These are phyloP conservation scores for Thecocarcelia acutangulata DNA, from an alignment of 2,888 invertebrate species.

Conservation along the genomic window DNA sequence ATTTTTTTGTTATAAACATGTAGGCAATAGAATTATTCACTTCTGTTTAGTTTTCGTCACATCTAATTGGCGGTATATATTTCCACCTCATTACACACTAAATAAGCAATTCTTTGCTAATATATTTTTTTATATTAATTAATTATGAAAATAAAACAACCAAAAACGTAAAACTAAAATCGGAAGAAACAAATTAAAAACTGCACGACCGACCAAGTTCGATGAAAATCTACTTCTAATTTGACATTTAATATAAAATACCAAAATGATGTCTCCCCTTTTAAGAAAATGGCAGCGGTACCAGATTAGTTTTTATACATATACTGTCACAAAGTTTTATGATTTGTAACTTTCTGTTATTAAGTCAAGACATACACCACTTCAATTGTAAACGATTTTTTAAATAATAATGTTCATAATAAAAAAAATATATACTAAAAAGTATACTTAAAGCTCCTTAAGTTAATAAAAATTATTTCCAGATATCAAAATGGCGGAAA, in stretches of 20 bases:
- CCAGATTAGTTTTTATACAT: background rate
- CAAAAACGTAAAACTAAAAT: constrained; percentile 50
- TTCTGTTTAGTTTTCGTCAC: constrained; percentile 16
- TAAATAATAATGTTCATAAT: too few species aligned
- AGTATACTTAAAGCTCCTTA: too few species aligned
- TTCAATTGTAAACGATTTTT: too few species aligned
- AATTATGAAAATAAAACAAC: constrained; percentile 48
- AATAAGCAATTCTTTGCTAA: background rate
- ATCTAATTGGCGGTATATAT: constrained; percentile 2
- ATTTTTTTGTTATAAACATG: constrained; percentile 8
- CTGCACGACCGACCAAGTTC: constrained; percentile 45
- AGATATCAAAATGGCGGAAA: too few species aligned
- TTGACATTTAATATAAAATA: constrained; percentile 55
- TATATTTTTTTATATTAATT: constrained; percentile 29
- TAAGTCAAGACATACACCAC: too few species aligned
- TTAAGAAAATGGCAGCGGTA: background rate
- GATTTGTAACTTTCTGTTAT: background rate
- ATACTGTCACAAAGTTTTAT: background rate
- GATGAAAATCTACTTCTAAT: constrained; percentile 58
- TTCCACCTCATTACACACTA: constrained; percentile 2
- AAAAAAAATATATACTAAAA: too few species aligned
- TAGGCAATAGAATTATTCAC: background rate
- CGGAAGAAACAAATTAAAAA: constrained; percentile 42
- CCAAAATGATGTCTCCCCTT: constrained; percentile 30
- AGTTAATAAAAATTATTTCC: too few species aligned